Conservation (phyloP, 2,797 vertebrate genomes). For the Choloepus didactylus region DNA sequence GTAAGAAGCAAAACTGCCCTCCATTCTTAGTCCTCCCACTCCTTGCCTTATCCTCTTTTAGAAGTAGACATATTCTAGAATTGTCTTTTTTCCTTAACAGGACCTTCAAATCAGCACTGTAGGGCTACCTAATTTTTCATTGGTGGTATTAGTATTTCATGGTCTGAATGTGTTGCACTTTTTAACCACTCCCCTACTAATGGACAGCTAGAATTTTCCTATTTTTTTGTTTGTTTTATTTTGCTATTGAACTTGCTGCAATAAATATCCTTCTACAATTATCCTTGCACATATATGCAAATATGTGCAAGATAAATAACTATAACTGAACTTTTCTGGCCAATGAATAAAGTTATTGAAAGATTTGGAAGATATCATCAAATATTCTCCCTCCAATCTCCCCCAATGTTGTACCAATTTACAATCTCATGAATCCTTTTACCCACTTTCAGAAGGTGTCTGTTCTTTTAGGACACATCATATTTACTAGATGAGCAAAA, state of each 20-base stretch:
- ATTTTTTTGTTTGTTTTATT: background rate
- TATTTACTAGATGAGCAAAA: background rate
- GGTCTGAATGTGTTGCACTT: background rate
- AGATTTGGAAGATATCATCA: constrained; percentile 7
- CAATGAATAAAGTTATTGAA: background rate
- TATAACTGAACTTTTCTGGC: background rate
- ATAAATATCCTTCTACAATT: constrained; percentile 9
- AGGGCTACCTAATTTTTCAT: background rate
- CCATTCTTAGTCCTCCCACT: background rate
- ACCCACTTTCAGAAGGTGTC: no score
- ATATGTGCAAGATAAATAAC: background rate
- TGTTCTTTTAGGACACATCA: background rate
- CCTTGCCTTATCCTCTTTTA: background rate
- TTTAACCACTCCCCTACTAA: background rate
- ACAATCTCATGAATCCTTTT: background rate
- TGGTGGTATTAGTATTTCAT: background rate
- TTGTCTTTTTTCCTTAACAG: background rate
- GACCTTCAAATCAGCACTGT: background rate
- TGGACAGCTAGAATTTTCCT: background rate
- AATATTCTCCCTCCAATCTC: background rate
- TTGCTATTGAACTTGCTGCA: constrained; percentile 35
- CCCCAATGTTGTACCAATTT: background rate
- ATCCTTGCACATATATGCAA: background rate
- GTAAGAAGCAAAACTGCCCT: background rate
- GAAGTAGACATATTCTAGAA: background rate